Percentiles rank a stretch among this genome's conserved stretches.
Conservation (phyloP, 2,888 invertebrate genomes). For the Furcula furcula region DNA sequence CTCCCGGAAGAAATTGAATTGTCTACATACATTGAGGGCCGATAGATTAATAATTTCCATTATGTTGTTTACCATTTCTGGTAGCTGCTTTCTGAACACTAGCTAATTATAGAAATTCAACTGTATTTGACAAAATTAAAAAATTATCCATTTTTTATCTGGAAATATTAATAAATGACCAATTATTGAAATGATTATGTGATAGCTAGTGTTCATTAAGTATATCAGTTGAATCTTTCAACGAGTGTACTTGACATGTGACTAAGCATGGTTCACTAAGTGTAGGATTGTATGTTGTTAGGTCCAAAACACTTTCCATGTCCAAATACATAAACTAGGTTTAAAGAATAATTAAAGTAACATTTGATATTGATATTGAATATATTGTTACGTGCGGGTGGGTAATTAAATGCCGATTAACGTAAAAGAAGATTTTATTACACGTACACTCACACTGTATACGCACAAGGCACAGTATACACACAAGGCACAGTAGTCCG, state of each 20-base stretch:
- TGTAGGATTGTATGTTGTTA: constrained; percentile 33
- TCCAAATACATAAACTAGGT: constrained; percentile 46
- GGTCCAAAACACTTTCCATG: constrained; percentile 24
- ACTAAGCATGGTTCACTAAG: constrained; percentile 31
- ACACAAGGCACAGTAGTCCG: too few relatives aligned
- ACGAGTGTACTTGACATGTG: constrained; percentile 28
- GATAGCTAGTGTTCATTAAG: constrained; percentile 18
- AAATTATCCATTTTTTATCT: too few relatives aligned
- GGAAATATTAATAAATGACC: too few relatives aligned
- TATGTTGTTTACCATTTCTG: constrained; percentile 30
- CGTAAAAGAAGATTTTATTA: too few relatives aligned
- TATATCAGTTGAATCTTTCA: constrained; percentile 11
- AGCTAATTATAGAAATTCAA: constrained; percentile 9
- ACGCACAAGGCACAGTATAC: too few relatives aligned
- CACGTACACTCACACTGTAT: too few relatives aligned
- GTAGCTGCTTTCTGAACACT: constrained; percentile 26
- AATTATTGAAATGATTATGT: too few relatives aligned
- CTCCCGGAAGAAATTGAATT: constrained; percentile 99
- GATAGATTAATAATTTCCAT: constrained; percentile 61
- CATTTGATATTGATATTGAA: constrained; percentile 67
- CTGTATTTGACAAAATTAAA: background rate
- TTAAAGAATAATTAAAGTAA: constrained; percentile 61
- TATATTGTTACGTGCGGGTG: too few relatives aligned
- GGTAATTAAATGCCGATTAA: too few relatives aligned
- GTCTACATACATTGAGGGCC: constrained; percentile 92